Evolutionary conservation across 1,140 invertebrate species (phyloP), one percentile per base, ranked within the genome.

Genomic region (Diachasma alloeum): DNA sequence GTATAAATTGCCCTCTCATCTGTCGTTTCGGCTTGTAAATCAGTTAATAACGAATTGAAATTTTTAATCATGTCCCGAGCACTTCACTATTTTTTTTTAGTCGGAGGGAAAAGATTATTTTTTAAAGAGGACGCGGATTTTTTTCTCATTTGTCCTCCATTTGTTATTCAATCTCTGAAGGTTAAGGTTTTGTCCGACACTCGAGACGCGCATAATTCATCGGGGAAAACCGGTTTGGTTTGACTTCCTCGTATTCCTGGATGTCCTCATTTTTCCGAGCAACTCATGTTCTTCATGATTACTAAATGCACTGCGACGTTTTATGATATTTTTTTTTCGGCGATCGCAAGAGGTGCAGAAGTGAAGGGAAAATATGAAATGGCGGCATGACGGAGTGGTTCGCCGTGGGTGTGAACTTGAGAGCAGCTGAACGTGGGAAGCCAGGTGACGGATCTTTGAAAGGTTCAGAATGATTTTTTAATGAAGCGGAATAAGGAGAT

Each of bases 1-100:
- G n/a, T 68, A 53, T 39, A 36, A 86, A 87, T 85, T 84, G 83
- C 59, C 68, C 72, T 63, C n/a, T 56, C 68, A 42, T 66, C 44
- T 22, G 22, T 39, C 31, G 24, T 15, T 37, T 37, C 68, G 17
- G 46, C 44, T 69, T 36, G 31, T 69, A 19, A 69, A 26, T 39
- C 36, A 66, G 17, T 24, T 17, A 63, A 63, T 63, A 63, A 63
- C 26, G 19, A 26, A 63, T 63, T 63, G 19, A 63, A 63, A 24
- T 63, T 63, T 63, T 63, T 63, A 26, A 26, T 63, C 24, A 53
- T 13, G 48, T 53, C 13, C 9, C 11, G 48, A 53, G 17, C 48
- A 17, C 17, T 53, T 17, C 17, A 53, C 2, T 53, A 4, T 53
- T 53, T 53, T 53, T 53, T 3, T 1, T 15, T 9, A 6, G 48